These are phyloP conservation scores for Drosophila yooni DNA, from an alignment of 2,888 invertebrate species.

Conservation along the genomic window DNA sequence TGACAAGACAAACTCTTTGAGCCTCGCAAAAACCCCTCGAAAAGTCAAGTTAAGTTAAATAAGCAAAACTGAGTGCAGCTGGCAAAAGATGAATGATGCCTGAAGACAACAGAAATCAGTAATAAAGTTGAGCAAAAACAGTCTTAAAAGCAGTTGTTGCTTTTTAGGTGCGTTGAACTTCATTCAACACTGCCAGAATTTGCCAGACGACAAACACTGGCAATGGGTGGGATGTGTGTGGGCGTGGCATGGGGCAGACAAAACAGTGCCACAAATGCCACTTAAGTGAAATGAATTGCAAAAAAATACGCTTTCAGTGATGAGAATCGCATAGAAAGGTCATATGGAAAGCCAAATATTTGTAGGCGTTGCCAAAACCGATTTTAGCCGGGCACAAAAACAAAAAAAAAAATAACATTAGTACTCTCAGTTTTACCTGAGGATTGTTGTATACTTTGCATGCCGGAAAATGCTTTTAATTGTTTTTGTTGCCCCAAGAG, in stretches of 20 bases:
- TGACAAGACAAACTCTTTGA: slow-evolving; percentile 5
- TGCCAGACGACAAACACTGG: slow-evolving; percentile 38
- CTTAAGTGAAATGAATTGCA: slow-evolving; percentile 74
- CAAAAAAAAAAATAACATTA: background rate
- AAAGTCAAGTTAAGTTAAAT: slow-evolving; percentile 56
- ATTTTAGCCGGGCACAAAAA: background rate
- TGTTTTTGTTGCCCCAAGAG: slow-evolving; percentile 44
- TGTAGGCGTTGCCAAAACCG: slow-evolving; percentile 3
- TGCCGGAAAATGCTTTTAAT: slow-evolving; percentile 46
- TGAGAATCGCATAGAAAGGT: background rate
- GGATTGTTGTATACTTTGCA: slow-evolving; percentile 17
- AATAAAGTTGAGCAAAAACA: slow-evolving; percentile 54
- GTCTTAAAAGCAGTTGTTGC: slow-evolving; percentile 41
- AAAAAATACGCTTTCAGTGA: slow-evolving; percentile 14
- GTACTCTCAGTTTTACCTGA: background rate
- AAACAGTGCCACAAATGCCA: slow-evolving; percentile 51
- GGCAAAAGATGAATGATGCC: slow-evolving; percentile 15
- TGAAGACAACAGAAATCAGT: slow-evolving; percentile 21
- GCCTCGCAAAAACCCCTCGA: slow-evolving; percentile 40
- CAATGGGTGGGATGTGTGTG: slow-evolving; percentile 11
- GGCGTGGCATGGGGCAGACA: slow-evolving; percentile 51
- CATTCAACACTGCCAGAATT: slow-evolving; percentile 29
- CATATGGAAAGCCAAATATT: slow-evolving; percentile 32
- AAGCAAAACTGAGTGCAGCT: slow-evolving; percentile 30
- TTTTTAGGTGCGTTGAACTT: slow-evolving; percentile 55